These are phyloP conservation scores for Diaperis boleti DNA, from an alignment of 2,888 invertebrate genomes.

Conservation along the genomic window DNA sequence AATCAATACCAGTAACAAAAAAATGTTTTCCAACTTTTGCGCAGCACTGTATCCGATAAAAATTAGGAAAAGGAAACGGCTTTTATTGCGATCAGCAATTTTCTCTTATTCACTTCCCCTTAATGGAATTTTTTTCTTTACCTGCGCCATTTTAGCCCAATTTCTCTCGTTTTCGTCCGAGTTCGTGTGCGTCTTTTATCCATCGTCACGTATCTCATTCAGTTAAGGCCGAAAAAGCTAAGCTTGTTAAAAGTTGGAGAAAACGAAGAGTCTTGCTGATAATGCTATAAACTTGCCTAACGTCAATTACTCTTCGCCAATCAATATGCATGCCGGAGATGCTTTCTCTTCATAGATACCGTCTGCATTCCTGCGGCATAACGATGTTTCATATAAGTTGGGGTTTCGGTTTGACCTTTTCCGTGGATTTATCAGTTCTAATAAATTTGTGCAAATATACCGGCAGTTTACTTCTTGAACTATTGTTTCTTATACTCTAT, in stretches of 20 bases:
- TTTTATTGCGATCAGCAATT: background rate
- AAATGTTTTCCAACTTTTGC: too few relatives aligned
- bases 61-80: background rate
- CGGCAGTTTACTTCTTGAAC: too few relatives aligned
- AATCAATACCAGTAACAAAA: too few relatives aligned
- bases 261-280: constrained; percentile 33
- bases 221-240: constrained; percentile 26
- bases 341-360: constrained; percentile 8
- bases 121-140: constrained; percentile 3
- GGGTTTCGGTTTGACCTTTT: background rate
- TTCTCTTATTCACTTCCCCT: background rate
- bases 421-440: background rate
- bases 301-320: constrained; percentile 25
- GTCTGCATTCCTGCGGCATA: constrained; percentile 5
- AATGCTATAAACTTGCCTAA: constrained; percentile 30
- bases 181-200: constrained; percentile 22
- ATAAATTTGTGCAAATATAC: background rate
- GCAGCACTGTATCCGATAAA: background rate
- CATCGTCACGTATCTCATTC: constrained; percentile 31
- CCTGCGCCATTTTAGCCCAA: constrained; percentile 1
- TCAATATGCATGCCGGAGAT: constrained; percentile 29
- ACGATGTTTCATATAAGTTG: constrained; percentile 1
- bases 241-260: constrained; percentile 34
- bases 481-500: too few relatives aligned
- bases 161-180: constrained; percentile 8